phyloP scores from a whole-genome alignment of 2,888 invertebrate species.

The Athalia circularis region DNA sequence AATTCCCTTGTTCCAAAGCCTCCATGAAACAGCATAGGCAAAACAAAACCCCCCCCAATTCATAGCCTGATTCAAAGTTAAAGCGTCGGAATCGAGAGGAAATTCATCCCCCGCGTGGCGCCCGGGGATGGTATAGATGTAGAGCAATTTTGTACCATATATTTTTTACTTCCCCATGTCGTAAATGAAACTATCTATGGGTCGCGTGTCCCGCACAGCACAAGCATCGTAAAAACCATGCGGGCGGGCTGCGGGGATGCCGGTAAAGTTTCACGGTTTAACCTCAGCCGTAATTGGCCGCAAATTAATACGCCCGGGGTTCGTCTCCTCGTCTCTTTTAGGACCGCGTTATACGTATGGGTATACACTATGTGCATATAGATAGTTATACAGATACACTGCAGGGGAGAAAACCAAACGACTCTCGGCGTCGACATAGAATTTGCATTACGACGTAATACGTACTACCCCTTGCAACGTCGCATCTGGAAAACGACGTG shows the following conservation, averaged over 20 bases:
- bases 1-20: too few relatives aligned
- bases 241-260: not conserved
- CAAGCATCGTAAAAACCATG: slow-evolving; percentile 30
- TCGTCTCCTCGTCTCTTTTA: not conserved
- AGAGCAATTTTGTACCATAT: slow-evolving; percentile 4
- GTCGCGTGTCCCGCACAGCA: too few relatives aligned
- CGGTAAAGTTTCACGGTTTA: slow-evolving; percentile 9
- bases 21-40: not conserved
- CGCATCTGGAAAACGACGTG: slow-evolving; percentile 7
- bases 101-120: slow-evolving; percentile 11
- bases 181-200: slow-evolving; percentile 7
- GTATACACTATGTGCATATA: not conserved
- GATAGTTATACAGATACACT: not conserved
- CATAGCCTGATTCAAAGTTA: not conserved
- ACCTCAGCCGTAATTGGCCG: slow-evolving; percentile 37
- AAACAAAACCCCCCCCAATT: slow-evolving; percentile 20
- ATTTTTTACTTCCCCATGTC: not conserved
- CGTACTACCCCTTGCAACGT: not conserved
- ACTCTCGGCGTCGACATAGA: slow-evolving; percentile 11
- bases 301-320: slow-evolving; percentile 33
- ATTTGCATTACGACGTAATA: slow-evolving; percentile 15
- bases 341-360: too few relatives aligned
- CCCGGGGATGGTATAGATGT: not conserved
- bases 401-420: not conserved
- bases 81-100: slow-evolving; percentile 19